These are phyloP conservation scores for Hormaphis cornu DNA, from an alignment of 1,140 invertebrate genomes.

Conservation along the genomic window DNA sequence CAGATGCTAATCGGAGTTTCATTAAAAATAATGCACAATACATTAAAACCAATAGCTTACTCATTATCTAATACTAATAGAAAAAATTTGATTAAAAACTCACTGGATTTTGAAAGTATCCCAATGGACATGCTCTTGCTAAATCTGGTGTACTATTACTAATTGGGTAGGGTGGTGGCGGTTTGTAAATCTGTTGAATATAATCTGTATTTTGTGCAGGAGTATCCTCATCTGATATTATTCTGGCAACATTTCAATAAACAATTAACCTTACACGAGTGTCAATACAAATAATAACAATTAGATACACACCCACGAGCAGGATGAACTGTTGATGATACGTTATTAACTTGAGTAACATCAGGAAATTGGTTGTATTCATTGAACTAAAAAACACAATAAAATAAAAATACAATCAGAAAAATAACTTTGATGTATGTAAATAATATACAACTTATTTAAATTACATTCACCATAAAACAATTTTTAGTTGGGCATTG, in stretches of 20 bases:
- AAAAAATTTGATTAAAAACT: background rate
- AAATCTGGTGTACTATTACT: slow-evolving; percentile 73
- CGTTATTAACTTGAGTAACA: slow-evolving; percentile 23
- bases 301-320: slow-evolving; percentile 20
- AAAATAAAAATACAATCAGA: background rate
- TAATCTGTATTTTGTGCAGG: background rate
- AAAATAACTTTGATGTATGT: background rate
- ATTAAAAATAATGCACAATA: too few species aligned
- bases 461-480: background rate
- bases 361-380: slow-evolving; percentile 30
- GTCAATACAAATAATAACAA: slow-evolving; percentile 4
- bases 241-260: slow-evolving; percentile 38
- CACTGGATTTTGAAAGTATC: slow-evolving; percentile 17
- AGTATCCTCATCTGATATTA: slow-evolving; percentile 35
- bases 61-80: too few species aligned
- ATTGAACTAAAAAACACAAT: slow-evolving; percentile 2
- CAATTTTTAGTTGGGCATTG: too few species aligned
- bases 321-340: background rate
- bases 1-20: too few species aligned
- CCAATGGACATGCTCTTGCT: slow-evolving; percentile 42
- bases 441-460: background rate
- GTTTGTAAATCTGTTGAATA: slow-evolving; percentile 57
- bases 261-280: slow-evolving; percentile 4
- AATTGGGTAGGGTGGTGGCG: slow-evolving; percentile 70
- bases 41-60: too few species aligned